phyloP scores from a whole-genome alignment of 1,140 invertebrate species.

The Drosophila subobscura region DNA sequence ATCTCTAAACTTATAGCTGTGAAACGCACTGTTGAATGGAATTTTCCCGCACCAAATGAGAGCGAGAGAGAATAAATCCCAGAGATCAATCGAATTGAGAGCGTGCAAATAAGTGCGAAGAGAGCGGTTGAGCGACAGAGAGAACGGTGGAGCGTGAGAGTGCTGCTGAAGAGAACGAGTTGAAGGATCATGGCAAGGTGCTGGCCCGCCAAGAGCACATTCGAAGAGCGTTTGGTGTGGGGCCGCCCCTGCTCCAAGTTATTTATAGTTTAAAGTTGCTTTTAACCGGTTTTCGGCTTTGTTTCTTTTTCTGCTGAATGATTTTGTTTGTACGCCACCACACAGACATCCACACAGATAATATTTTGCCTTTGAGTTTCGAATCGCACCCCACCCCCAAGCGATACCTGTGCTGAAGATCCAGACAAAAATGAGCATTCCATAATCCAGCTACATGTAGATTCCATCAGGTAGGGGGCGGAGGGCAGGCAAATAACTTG shows the following conservation, averaged over 20 bases:
- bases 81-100: constrained; percentile 47
- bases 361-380: constrained; percentile 24
- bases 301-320: constrained; percentile 34
- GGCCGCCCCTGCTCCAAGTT: constrained; percentile 31
- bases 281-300: constrained; percentile 62
- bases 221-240: constrained; percentile 17
- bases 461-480: background rate
- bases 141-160: no score
- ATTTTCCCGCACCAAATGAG: constrained; percentile 36
- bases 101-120: constrained; percentile 16
- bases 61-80: constrained; percentile 23
- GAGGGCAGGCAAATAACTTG: background rate
- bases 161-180: background rate
- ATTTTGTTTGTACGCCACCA: constrained; percentile 35
- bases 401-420: background rate
- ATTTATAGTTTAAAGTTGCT: constrained; percentile 60
- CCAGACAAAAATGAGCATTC: constrained; percentile 12
- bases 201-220: constrained; percentile 16
- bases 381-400: background rate
- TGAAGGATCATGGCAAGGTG: constrained; percentile 24
- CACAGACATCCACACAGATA: constrained; percentile 1
- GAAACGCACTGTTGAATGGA: constrained; percentile 38
- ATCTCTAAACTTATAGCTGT: background rate
- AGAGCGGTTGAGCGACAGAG: background rate
- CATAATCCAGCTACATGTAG: background rate